Evolutionary conservation across 2,888 invertebrate genomes (phyloP), one percentile per base, ranked within the genome.

Genomic region (Gerris lacustris): DNA sequence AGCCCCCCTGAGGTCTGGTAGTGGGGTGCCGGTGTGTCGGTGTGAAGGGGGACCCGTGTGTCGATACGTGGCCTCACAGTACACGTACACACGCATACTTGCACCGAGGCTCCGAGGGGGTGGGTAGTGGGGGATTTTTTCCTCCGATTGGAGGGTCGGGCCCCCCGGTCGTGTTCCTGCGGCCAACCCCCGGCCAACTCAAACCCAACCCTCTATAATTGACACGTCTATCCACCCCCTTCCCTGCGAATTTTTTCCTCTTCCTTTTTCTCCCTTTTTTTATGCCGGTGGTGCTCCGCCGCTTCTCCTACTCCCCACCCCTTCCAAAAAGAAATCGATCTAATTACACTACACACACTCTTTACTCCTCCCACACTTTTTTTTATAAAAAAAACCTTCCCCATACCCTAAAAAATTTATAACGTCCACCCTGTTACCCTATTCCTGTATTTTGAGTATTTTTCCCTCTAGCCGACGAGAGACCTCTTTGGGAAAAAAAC

Each of bases 131-230:
- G 64, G 64, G 64, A 64, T 64, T 64, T 64, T 64, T 64, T 64
- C 64, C 73, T 72, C 66, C 73, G 73, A 72, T 74, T 73, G 73
- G 73, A 73, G 73, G 73, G 73, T 72, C 70, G 72, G 43, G 63
- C 68, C 18, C 72, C 72, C 71, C 71, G 74, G 74, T 73, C 73
- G 72, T 72, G 75, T 72, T 73, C 55, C 72, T 74, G 72, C 69
- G 73, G 74, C 73, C 68, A 73, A 73, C 75, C 73, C 73, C 47
- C 17, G 64, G 64, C 64, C 64, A 55, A 55, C 62, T 62, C 62
- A 62, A 62, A 62, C 64, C 64, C 64, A 64, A 11, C 17, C 71
- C 69, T 73, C 69, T 66, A 72, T 73, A 74, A 74, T 74, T 74
- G 74, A 74, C 74, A 74, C 73, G 73, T 74, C 74, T 72, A n/a